A percentile compares a stretch with the other conserved stretches of the same genome.
Evolutionary conservation across 1,140 invertebrate species (phyloP).

Genomic region (Euwallacea similis): DNA sequence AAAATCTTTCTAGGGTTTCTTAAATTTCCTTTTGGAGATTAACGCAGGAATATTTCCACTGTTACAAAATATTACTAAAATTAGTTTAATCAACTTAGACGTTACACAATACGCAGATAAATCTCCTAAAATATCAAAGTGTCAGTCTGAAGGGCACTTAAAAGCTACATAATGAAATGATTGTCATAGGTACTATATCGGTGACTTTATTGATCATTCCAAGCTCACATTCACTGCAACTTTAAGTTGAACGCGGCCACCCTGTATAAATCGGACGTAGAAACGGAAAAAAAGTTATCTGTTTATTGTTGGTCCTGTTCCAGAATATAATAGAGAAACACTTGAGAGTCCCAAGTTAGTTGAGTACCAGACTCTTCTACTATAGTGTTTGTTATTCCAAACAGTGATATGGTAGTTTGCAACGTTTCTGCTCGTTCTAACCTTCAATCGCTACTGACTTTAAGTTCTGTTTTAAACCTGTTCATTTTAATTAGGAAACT

Average conservation of each 20-base stretch:
- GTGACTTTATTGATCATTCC: not conserved
- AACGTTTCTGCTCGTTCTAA: not conserved
- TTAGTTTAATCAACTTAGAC: too few species aligned
- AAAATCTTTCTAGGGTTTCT: too few species aligned
- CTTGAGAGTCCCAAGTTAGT: not conserved
- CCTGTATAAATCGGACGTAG: not conserved
- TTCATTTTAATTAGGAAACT: constrained; percentile 24
- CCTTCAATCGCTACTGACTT: not conserved
- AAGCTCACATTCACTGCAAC: not conserved
- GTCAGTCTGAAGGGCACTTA: not conserved
- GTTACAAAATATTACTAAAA: too few species aligned
- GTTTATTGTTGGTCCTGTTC: not conserved
- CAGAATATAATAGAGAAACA: constrained; percentile 21
- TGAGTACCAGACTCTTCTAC: not conserved
- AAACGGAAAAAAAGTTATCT: not conserved
- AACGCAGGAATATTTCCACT: too few species aligned
- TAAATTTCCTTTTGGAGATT: too few species aligned
- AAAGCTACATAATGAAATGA: not conserved
- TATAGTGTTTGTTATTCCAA: not conserved
- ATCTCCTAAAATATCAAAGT: not conserved
- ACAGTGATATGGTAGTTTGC: constrained; percentile 17
- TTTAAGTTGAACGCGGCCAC: not conserved
- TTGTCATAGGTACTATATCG: not conserved
- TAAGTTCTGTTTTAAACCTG: not conserved
- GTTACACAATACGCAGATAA: not conserved